These are phyloP conservation scores for Trematomus bernacchii DNA, from an alignment of 2,797 vertebrate species.

Conservation along the genomic window DNA sequence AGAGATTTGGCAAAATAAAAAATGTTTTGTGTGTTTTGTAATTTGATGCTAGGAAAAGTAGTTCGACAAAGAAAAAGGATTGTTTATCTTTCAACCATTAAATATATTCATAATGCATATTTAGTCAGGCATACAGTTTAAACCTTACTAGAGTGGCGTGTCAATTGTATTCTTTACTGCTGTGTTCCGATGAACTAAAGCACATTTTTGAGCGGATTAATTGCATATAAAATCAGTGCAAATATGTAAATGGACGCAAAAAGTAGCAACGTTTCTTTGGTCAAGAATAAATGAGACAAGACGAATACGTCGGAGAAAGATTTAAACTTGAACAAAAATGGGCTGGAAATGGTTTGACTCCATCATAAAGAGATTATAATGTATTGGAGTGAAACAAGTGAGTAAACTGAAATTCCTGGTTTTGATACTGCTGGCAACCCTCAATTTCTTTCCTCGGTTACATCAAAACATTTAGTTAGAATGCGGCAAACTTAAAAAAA, in stretches of 20 bases:
- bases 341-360: no score
- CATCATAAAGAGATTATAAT: no score
- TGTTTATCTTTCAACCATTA: background rate
- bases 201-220: background rate
- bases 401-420: conserved; percentile 5
- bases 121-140: background rate
- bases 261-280: background rate
- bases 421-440: background rate
- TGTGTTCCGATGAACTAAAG: background rate
- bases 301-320: background rate
- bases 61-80: background rate
- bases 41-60: conserved; percentile 14
- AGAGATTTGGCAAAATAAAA: background rate
- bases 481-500: background rate
- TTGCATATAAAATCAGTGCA: background rate
- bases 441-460: conserved; percentile 3
- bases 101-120: background rate
- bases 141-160: background rate
- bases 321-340: background rate
- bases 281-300: background rate
- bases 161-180: background rate
- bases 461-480: background rate
- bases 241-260: background rate
- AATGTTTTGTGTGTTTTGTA: conserved; percentile 1
- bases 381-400: background rate